Base-by-base conservation (phyloP, 2,113 vertebrate species). In the Thamnaconus septentrionalis region DNA sequence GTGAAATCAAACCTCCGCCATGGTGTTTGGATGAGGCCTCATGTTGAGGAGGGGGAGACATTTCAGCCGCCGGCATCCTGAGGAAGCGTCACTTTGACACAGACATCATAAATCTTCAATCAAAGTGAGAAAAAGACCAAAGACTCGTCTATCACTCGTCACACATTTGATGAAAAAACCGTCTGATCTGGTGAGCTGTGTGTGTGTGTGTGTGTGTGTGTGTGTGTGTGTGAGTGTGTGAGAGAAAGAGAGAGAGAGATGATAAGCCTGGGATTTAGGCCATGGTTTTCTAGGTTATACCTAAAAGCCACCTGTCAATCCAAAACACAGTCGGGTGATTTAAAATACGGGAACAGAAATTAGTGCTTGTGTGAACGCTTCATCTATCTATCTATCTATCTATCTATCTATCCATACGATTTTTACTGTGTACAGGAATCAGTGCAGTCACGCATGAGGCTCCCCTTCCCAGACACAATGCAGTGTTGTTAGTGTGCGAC, bases 281-380 rank as follows among this genome's bases (percentile, higher is more conserved):
- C 80, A 81, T 54, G 51, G 56, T 65, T 83, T 78, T 81, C 76
- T 85, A 73, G 82, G 78, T 81, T 81, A 78, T 83, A 84, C 60
- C 64, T 76, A 82, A 77, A 84, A 83, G 76, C 79, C 78, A 84
- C 82, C 75, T 81, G 77, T 84, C 73, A 40, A 44, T 79, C 62
- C 71, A 71, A 72, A 71, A 72, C 56, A 75, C 59, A 72, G 70
- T 55, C n/a, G 4, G 66, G 54, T 62, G 59, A 78, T 80, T 80
- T 80, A 64, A 74, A 75, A 81, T 76, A 81, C 76, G 66, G 78
- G 59, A 55, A 54, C 53, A 69, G 52, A 75, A 77, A 61, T 70
- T 68, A 58, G 64, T 58, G 72, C 55, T 65, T 31, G 2, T 31
- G 18, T 31, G 18, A 31, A 31, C 18, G 18, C 18, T 31, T 31